These are phyloP conservation scores for Loripinus fragilis DNA, from an alignment of 2,888 invertebrate genomes.

Conservation along the genomic window DNA sequence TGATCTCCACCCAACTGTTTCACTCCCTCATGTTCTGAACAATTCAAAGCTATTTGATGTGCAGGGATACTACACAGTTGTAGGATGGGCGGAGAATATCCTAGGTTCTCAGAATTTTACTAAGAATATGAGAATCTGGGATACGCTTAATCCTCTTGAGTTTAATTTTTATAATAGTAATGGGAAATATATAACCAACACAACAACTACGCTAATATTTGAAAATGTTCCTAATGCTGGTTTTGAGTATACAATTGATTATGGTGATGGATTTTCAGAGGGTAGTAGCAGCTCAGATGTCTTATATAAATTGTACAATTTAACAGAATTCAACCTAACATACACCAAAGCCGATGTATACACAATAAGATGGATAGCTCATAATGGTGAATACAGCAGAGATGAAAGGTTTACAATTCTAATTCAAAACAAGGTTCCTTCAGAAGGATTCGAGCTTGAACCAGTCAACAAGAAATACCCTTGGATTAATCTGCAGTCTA, in stretches of 20 bases:
- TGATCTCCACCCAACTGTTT: not conserved
- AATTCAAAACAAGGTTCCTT: slow-evolving; percentile 53
- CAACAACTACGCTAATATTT: slow-evolving; percentile 45
- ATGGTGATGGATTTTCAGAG: slow-evolving; percentile 36
- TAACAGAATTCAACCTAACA: slow-evolving; percentile 38
- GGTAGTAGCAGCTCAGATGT: slow-evolving; percentile 25
- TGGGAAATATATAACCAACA: slow-evolving; percentile 54
- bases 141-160: slow-evolving; percentile 32
- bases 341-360: slow-evolving; percentile 42
- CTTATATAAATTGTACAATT: slow-evolving; percentile 26
- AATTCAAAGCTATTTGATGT: slow-evolving; percentile 32
- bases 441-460: slow-evolving; percentile 30
- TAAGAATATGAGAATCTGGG: slow-evolving; percentile 41
- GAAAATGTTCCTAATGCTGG: slow-evolving; percentile 45
- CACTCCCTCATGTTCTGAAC: not conserved
- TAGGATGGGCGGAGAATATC: slow-evolving; percentile 27
- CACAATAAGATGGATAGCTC: slow-evolving; percentile 41
- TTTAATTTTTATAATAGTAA: slow-evolving; percentile 32
- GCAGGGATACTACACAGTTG: slow-evolving; percentile 43
- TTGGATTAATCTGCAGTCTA: slow-evolving; percentile 48
- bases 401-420: slow-evolving; percentile 40
- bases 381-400: slow-evolving; percentile 37
- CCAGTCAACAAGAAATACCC: slow-evolving; percentile 52
- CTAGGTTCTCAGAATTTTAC: slow-evolving; percentile 26
- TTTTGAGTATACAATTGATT: slow-evolving; percentile 47